Conservation (phyloP, 2,113 vertebrate genomes). For the Corythaeola cristata region DNA sequence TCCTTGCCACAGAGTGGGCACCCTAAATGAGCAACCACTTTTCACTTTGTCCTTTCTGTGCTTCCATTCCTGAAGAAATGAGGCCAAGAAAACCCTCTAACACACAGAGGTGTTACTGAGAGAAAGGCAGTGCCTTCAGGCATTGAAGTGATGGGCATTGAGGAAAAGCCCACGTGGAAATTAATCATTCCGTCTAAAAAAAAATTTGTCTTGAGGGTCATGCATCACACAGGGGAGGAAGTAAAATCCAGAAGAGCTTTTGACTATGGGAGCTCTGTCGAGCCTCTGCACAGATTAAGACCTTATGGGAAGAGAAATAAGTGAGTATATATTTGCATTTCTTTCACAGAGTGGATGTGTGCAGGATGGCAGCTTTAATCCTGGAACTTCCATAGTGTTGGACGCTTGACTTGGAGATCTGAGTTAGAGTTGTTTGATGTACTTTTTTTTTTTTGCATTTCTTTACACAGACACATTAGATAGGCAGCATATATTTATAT, state of each 20-base stretch:
- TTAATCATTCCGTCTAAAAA: slow-evolving; percentile 8
- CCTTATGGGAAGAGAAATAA: background rate
- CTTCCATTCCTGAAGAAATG: background rate
- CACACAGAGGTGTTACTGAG: background rate
- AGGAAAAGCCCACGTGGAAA: background rate
- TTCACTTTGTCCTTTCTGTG: background rate
- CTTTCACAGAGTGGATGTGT: slow-evolving; percentile 23
- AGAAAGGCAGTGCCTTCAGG: background rate
- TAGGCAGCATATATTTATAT: slow-evolving; percentile 46
- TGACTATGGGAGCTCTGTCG: background rate
- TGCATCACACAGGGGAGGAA: background rate
- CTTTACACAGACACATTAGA: slow-evolving; percentile 40
- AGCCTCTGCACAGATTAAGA: background rate
- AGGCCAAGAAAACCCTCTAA: background rate
- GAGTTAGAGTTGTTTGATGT: slow-evolving; percentile 49
- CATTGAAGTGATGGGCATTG: background rate
- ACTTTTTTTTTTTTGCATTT: slow-evolving; percentile 1
- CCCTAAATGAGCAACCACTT: background rate
- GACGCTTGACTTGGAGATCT: slow-evolving; percentile 42
- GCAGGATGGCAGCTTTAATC: slow-evolving; percentile 56
- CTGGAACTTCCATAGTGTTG: slow-evolving; percentile 36
- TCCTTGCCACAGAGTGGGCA: background rate
- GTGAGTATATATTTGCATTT: slow-evolving; percentile 24
- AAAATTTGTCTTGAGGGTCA: background rate
- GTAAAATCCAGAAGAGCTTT: background rate